phyloP scores from a whole-genome alignment of 2,888 invertebrate genomes.

The Charanyca ferruginea region DNA sequence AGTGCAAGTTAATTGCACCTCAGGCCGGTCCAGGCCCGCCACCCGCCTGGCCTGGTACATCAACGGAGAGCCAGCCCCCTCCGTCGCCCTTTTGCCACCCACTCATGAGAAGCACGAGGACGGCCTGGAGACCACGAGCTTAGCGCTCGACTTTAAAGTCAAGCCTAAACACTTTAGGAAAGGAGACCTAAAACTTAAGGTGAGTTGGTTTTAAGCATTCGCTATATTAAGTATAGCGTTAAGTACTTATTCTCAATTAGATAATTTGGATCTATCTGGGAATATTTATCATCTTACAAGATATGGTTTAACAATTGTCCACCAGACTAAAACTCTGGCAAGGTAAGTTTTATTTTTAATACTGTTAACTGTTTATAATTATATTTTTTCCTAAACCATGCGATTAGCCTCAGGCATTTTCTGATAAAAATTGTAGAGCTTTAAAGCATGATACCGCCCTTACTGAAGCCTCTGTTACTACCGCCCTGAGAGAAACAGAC shows the following conservation, averaged over 20 bases:
- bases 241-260: too few species aligned
- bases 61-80: slow-evolving; percentile 94
- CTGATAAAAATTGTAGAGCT: neutral
- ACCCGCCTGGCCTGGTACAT: slow-evolving; percentile 96
- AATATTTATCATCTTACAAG: neutral
- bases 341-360: neutral
- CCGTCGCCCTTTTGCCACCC: slow-evolving; percentile 87
- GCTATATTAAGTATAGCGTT: too few species aligned
- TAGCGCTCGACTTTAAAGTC: slow-evolving; percentile 95
- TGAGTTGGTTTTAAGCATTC: slow-evolving; percentile 68
- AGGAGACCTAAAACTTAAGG: slow-evolving; percentile 96
- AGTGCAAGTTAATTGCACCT: slow-evolving; percentile 96
- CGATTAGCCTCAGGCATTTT: neutral
- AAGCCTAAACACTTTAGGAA: slow-evolving; percentile 95
- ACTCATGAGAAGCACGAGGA: slow-evolving; percentile 88
- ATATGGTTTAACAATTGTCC: neutral
- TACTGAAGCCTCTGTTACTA: too few species aligned
- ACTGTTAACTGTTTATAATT: neutral
- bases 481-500: too few species aligned
- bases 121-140: slow-evolving; percentile 94
- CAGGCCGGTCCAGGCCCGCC: slow-evolving; percentile 95
- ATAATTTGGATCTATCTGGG: neutral
- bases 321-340: neutral
- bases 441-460: too few species aligned
- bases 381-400: neutral